phyloP scores from a whole-genome alignment of 2,113 vertebrate genomes.

The Sialia sialis region DNA sequence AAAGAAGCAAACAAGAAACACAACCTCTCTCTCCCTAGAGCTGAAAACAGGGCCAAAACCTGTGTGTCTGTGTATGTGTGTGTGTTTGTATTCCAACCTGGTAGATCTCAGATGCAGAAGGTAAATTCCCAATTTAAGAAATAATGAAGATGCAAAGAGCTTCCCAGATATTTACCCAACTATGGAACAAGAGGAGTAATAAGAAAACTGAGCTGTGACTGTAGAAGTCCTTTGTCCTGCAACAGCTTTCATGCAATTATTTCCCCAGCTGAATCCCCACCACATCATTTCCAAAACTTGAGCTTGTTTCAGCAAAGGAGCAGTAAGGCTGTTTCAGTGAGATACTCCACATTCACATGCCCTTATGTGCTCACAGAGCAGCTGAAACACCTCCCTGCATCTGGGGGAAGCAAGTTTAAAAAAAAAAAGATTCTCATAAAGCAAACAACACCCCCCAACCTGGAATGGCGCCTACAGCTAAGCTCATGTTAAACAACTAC shows the following conservation, averaged over 20 bases:
- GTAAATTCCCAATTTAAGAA: neutral
- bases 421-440: neutral
- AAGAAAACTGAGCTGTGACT: neutral
- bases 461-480: conserved; percentile 11
- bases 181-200: neutral
- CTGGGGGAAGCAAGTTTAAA: neutral
- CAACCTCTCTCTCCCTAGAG: neutral
- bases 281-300: neutral
- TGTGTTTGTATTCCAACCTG: neutral
- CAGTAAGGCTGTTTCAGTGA: neutral
- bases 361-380: neutral
- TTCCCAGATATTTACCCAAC: neutral
- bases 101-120: neutral
- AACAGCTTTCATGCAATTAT: neutral
- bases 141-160: neutral
- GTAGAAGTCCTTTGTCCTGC: neutral
- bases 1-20: conserved; percentile 39
- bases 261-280: neutral
- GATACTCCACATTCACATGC: neutral
- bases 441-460: conserved; percentile 16
- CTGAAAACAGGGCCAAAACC: neutral
- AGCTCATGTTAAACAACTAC: neutral
- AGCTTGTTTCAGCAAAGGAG: neutral
- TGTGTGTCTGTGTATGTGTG: fast-evolving
- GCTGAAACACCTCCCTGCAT: neutral